phyloP scores from a whole-genome alignment of 2,888 invertebrate genomes.

The Polydrusus pterygomalis region DNA sequence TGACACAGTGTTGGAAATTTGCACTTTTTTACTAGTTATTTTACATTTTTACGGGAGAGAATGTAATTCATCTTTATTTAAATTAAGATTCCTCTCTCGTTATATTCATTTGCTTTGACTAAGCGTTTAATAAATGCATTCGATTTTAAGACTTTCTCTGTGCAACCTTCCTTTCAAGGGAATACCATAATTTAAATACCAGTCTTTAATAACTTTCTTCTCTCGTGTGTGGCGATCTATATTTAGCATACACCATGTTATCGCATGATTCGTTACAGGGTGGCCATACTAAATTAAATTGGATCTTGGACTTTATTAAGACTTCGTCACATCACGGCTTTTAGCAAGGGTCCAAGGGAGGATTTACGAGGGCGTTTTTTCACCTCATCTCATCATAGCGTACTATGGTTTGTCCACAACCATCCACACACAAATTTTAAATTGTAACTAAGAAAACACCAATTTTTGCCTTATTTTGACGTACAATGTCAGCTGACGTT shows the following conservation, averaged over 20 bases:
- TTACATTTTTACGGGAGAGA: background rate
- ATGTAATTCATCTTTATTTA: background rate
- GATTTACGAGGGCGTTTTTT: no score
- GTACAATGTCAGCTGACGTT: no score
- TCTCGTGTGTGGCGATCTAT: conserved; percentile 21
- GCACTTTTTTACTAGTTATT: background rate
- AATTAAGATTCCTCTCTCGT: conserved; percentile 3
- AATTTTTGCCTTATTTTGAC: no score
- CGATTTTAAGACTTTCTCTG: conserved; percentile 12
- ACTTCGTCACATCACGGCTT: no score
- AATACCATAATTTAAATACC: conserved; percentile 17
- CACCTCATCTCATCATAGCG: no score
- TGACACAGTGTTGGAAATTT: conserved; percentile 4
- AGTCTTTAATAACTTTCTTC: conserved; percentile 25
- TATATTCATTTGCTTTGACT: conserved; percentile 1
- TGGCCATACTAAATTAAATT: conserved; percentile 1
- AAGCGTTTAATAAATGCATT: conserved; percentile 12
- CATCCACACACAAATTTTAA: no score
- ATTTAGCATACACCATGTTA: conserved; percentile 21
- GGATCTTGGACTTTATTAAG: no score
- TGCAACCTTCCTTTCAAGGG: conserved; percentile 24
- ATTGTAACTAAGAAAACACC: no score
- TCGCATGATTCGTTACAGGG: conserved; percentile 25
- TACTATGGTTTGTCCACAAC: no score
- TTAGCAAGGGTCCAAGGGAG: no score